These are phyloP conservation scores for Coreius guichenoti DNA, from an alignment of 2,797 vertebrate genomes.

Conservation along the genomic window DNA sequence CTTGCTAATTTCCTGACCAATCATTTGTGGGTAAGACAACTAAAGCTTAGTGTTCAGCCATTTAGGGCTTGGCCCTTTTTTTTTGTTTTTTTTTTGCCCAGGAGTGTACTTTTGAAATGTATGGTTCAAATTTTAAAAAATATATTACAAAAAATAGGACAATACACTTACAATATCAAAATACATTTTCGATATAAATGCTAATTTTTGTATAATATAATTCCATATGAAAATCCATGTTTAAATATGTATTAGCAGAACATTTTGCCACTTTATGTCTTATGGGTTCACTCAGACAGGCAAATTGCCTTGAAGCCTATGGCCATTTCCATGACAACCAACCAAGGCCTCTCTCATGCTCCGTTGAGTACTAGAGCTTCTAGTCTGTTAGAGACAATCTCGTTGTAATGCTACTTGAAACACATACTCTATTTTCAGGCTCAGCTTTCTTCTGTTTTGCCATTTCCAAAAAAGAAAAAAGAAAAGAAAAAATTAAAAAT, in stretches of 20 bases:
- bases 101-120: background rate
- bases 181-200: background rate
- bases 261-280: background rate
- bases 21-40: background rate
- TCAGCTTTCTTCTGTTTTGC: background rate
- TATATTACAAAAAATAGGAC: background rate
- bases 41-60: no score
- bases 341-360: constrained; percentile 55
- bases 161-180: background rate
- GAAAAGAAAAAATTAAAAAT: constrained; percentile 4
- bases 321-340: constrained; percentile 68
- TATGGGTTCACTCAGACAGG: background rate
- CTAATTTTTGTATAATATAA: background rate
- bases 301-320: constrained; percentile 35
- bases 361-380: constrained; percentile 41
- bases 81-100: no score
- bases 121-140: background rate
- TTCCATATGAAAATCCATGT: background rate
- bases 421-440: background rate
- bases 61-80: no score
- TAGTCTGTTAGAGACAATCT: background rate
- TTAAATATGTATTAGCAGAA: background rate
- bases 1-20: background rate
- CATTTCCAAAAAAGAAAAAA: background rate
- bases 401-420: background rate